phyloP scores from a whole-genome alignment of 2,888 invertebrate species.

The Malthinus flaveolus region DNA sequence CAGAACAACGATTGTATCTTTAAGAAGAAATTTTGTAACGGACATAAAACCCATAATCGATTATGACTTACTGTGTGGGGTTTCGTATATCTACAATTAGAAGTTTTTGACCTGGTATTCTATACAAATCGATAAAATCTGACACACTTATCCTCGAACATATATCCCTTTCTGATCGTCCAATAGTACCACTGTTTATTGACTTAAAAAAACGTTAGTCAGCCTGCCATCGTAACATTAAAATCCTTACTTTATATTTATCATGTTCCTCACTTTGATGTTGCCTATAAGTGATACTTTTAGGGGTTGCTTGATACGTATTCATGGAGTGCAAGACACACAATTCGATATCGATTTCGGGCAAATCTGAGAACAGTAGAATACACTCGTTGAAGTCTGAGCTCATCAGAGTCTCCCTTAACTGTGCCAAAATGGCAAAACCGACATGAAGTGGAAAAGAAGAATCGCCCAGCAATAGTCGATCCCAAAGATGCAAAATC shows the following conservation, averaged over 20 bases:
- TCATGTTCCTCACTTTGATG: slow-evolving; percentile 61
- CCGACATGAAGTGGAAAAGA: slow-evolving; percentile 95
- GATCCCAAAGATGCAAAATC: slow-evolving; percentile 98
- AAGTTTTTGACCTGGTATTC: slow-evolving; percentile 60
- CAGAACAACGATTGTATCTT: slow-evolving; percentile 79
- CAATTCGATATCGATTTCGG: slow-evolving; percentile 93
- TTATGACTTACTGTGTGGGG: slow-evolving; percentile 60
- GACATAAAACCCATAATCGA: neutral
- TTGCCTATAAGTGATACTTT: slow-evolving; percentile 83
- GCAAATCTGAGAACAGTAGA: slow-evolving; percentile 95
- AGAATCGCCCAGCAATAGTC: slow-evolving; percentile 87
- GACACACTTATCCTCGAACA: slow-evolving; percentile 84
- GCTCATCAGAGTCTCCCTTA: slow-evolving; percentile 78
- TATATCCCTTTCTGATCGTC: slow-evolving; percentile 59
- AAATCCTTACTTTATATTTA: slow-evolving; percentile 3
- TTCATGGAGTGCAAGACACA: slow-evolving; percentile 87
- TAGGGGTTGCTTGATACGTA: slow-evolving; percentile 84
- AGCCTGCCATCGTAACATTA: neutral
- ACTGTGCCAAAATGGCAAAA: slow-evolving; percentile 86
- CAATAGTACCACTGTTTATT: slow-evolving; percentile 67
- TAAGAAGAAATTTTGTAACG: slow-evolving; percentile 50
- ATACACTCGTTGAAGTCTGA: slow-evolving; percentile 99
- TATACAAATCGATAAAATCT: slow-evolving; percentile 77
- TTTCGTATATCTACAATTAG: slow-evolving; percentile 72
- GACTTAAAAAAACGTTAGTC: slow-evolving; percentile 59